Percentiles rank a stretch among this genome's conserved stretches.
Evolutionary conservation across 2,797 vertebrate species (phyloP).

Genomic region (Fundulus diaphanus): DNA sequence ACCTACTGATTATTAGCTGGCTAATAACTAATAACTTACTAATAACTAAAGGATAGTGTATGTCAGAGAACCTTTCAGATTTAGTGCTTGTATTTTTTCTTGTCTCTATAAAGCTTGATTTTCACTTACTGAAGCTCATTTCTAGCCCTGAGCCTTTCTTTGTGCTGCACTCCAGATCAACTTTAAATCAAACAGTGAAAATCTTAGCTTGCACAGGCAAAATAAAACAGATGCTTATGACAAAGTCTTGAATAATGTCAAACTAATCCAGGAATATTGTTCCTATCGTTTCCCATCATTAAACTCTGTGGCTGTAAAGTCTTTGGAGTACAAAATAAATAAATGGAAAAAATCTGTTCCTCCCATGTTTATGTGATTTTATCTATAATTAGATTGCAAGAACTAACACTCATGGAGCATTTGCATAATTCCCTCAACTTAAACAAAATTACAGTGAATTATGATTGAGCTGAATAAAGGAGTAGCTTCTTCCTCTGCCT

Average conservation of each 20-base stretch:
- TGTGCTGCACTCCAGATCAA: no score
- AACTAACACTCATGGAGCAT: constrained; percentile 54
- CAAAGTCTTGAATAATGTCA: not conserved
- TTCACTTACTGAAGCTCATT: not conserved
- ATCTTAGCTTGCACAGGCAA: no score
- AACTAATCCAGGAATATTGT: not conserved
- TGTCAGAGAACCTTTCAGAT: not conserved
- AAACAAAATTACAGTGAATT: constrained; percentile 64
- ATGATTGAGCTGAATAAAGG: constrained; percentile 49
- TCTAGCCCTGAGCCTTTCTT: not conserved
- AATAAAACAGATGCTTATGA: no score
- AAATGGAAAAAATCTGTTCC: constrained; percentile 18
- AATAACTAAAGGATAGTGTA: not conserved
- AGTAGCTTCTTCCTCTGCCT: constrained; percentile 16
- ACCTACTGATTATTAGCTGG: not conserved
- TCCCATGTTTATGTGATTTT: constrained; percentile 58
- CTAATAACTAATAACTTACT: not conserved
- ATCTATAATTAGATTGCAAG: constrained; percentile 55
- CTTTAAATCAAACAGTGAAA: no score
- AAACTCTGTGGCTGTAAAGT: constrained; percentile 6
- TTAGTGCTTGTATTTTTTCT: not conserved
- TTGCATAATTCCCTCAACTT: constrained; percentile 60
- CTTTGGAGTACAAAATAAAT: constrained; percentile 17
- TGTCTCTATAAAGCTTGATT: not conserved
- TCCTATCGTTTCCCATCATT: not conserved